phyloP scores from a whole-genome alignment of 2,113 vertebrate species.

The Phylloscopus trochilus region DNA sequence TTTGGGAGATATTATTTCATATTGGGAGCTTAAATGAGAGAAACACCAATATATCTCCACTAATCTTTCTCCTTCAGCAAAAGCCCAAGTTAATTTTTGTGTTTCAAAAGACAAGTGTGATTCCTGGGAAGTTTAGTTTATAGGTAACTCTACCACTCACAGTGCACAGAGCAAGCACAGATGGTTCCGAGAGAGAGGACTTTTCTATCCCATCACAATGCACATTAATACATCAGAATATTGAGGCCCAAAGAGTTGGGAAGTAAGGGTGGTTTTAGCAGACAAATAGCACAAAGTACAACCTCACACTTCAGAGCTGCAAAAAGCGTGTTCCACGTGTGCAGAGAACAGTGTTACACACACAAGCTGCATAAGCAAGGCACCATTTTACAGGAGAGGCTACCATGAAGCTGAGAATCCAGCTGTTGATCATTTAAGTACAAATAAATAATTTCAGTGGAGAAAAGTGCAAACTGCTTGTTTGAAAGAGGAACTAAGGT shows the following conservation, averaged over 20 bases:
- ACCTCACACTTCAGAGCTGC: background rate
- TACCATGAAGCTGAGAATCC: background rate
- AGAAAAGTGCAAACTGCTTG: background rate
- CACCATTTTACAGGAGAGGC: background rate
- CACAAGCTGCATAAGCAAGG: background rate
- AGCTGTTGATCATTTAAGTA: background rate
- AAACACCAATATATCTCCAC: background rate
- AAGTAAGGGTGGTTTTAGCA: background rate
- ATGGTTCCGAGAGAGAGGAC: background rate
- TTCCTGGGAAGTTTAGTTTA: background rate
- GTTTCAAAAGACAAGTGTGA: background rate
- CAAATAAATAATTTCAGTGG: background rate
- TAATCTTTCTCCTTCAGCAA: background rate
- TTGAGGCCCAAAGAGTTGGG: background rate
- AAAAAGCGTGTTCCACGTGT: accelerated
- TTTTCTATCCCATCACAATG: background rate
- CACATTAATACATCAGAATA: background rate
- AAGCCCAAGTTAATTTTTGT: background rate
- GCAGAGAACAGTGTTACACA: background rate
- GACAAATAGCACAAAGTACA: background rate
- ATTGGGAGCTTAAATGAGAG: background rate
- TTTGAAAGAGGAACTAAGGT: background rate
- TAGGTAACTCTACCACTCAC: background rate
- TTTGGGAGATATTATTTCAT: background rate
- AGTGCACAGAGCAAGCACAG: background rate